Base-by-base conservation (phyloP, 2,113 vertebrate genomes). In the Sardina pilchardus region DNA sequence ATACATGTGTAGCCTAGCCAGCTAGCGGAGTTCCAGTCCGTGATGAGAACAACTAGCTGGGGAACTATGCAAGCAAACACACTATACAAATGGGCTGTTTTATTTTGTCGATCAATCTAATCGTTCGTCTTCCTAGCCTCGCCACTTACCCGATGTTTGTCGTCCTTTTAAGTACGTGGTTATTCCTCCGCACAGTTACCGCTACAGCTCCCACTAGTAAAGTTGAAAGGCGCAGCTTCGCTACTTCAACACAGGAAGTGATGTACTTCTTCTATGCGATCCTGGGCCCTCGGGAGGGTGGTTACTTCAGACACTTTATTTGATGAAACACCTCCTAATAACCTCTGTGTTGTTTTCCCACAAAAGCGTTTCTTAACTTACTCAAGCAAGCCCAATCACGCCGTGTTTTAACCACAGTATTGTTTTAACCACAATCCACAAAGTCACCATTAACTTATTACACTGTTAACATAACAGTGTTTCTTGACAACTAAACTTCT, bases 241-340 rank as follows among this genome's bases (percentile, higher is more conserved):
- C 30, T 16, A 78, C 71, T 78, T 78, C 30, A 78, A 26, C 82
- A 82, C 87, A 88, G 87, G 87, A 88, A 88, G 85, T 88, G 87
- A 88, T 88, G 85, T 39, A 47, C 80, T 63, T 82, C 78, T 78
- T 78, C 10, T 34, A 34, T 78, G 30, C 24, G 59, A 26, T 63
- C 59, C 71, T 78, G 30, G 71, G 39, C 34, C 30, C 67, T 75
- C 71, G 71, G 21, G 71, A 78, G 71, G 71, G 71, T 78, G 71
- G 71, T 34, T 75, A 34, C 67, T 75, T 34, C 67, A 34, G 30
- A 75, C 16, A 3, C 26, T 75, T 78, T 36, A 78, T 16, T 78
- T 78, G 71, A 14, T 36, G 14, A 78, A 78, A 78, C 30, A 5
- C 63, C 30, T 0, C 63, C 6, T 26, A n/a, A 8, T 50, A 50